phyloP scores from a whole-genome alignment of 2,113 vertebrate genomes.

The Cebidichthys violaceus region DNA sequence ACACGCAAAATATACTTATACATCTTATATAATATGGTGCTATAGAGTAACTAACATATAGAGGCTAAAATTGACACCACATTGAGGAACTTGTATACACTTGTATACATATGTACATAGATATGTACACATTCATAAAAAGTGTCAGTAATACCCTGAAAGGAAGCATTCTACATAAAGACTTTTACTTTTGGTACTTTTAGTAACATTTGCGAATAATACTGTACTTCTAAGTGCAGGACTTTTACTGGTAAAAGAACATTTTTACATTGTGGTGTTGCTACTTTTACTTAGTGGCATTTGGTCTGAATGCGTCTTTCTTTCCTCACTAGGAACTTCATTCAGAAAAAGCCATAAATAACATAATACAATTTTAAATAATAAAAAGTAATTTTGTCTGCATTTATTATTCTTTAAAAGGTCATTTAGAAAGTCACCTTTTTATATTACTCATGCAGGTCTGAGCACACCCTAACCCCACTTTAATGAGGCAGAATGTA shows the following conservation, averaged over 20 bases:
- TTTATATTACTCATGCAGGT: too few relatives aligned
- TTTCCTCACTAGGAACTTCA: background rate
- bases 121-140: too few relatives aligned
- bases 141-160: background rate
- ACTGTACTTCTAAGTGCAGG: background rate
- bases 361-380: too few relatives aligned
- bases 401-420: background rate
- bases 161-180: background rate
- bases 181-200: background rate
- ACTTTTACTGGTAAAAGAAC: background rate
- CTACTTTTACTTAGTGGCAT: background rate
- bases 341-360: background rate
- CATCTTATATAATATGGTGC: background rate
- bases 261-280: background rate
- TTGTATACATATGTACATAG: too few relatives aligned
- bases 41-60: too few relatives aligned
- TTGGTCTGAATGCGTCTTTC: background rate
- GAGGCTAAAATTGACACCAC: too few relatives aligned
- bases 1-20: too few relatives aligned
- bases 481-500: conserved; percentile 20
- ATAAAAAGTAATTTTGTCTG: background rate
- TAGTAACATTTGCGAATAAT: background rate
- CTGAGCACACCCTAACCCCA: background rate
- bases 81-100: too few relatives aligned
- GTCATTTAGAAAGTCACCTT: background rate